These are phyloP conservation scores for Fringilla coelebs DNA, from an alignment of 2,797 vertebrate species.

Conservation along the genomic window DNA sequence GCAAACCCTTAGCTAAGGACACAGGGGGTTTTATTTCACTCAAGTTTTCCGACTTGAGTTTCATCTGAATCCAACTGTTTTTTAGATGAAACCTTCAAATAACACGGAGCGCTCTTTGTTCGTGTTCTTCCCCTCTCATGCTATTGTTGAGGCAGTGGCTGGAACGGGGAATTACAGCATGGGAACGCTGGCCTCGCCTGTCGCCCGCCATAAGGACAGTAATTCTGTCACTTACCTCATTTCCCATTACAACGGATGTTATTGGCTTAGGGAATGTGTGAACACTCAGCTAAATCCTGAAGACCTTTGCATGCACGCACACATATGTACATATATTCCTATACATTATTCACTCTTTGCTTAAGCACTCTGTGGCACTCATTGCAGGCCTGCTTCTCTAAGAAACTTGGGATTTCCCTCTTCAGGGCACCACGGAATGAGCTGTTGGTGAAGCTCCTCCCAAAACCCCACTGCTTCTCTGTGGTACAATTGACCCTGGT, in stretches of 20 bases:
- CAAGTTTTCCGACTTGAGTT: not conserved
- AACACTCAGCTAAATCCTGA: constrained; percentile 53
- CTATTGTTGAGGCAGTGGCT: not conserved
- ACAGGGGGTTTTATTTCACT: fast-evolving
- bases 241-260: constrained; percentile 70
- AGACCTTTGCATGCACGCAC: constrained; percentile 34
- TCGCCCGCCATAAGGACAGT: constrained; percentile 60
- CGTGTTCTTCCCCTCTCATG: not conserved
- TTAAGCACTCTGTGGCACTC: not conserved
- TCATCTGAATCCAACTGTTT: not conserved
- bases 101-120: not conserved
- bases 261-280: constrained; percentile 64
- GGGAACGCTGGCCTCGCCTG: constrained; percentile 54
- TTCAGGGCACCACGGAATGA: not conserved
- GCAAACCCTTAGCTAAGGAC: not conserved
- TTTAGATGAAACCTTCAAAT: not conserved
- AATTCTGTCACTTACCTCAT: constrained; percentile 72
- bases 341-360: not conserved
- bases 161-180: constrained; percentile 26
- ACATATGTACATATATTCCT: not conserved
- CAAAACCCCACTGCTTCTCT: not conserved
- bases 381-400: not conserved
- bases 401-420: not conserved
- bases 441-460: not conserved
- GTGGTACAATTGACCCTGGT: fast-evolving